Evolutionary conservation across 2,113 vertebrate genomes (phyloP), one percentile per base, ranked within the genome.

Genomic region (Ameiurus melas): DNA sequence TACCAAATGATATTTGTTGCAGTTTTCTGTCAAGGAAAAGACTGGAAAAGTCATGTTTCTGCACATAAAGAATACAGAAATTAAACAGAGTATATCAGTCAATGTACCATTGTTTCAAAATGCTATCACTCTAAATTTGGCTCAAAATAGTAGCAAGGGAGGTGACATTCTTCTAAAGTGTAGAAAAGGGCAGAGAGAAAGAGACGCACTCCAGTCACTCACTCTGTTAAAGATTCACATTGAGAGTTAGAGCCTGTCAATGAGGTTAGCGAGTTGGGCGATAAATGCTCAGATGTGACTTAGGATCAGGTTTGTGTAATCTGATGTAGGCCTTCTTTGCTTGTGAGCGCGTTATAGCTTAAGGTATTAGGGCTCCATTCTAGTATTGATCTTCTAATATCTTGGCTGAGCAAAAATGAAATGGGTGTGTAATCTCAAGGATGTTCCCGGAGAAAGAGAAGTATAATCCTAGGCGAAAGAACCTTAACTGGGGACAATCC

Each of bases 351-450:
- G 58, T 79, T 86, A 87, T 75, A 88, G 83, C 85, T 87, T 84
- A 85, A 85, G 75, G 88, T 86, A 92, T 92, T 92, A 89, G 66
- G 57, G 77, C 83, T 89, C 70, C 78, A 89, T 88, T 88, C 80
- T 77, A 68, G 47, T 86, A 86, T 89, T 83, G 86, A 87, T 92
- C 88, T 88, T 89, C 83, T 87, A 85, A 82, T 85, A 87, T 89
- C 85, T 75, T 36, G 25, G 20, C 27, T 78, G 86, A 89, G 71
- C 64, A 85, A 84, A 87, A 85, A 87, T 75, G 77, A 87, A 91
- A 89, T 86, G 84, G 75, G 73, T 68, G 39, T 64, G 86, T 89
- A 90, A 89, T 90, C 89, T 91, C 73, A 60, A 68, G 85, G 84
- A 87, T 83, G 79, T 93, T 88, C 43, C 58, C 47, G 79, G 77